Base-by-base conservation (phyloP, 2,888 invertebrate genomes). In the Tetragonula carbonaria region DNA sequence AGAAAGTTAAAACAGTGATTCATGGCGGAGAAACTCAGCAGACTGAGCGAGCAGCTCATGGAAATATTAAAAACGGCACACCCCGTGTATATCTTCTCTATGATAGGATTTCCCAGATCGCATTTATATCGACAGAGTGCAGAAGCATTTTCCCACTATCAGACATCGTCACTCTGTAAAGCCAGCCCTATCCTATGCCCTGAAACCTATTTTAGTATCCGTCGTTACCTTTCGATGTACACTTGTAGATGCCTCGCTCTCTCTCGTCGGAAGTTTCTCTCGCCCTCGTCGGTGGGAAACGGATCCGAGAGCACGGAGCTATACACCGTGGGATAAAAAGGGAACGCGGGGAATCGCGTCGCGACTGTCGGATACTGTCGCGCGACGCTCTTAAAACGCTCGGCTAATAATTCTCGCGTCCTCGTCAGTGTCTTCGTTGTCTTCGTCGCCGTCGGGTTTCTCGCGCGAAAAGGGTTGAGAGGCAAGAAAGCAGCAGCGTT, bases 401-500 rank as follows among this genome's bases (percentile, higher is more conserved):
- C 80, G 82, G 74, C 71, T 88, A 84, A 88, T 88, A 85, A 88
- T 68, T 84, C 82, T 80, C 45, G 62, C 16, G 38, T 62, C 62
- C 53, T 63, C 74, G 80, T 45, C 45, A 8, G 8, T 8, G 8
- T 45, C 8, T 1, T 8, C 8, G 45, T 45, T 45, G 45, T 45
- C 45, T 11, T 45, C 45, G 62, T 23, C 8, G 23, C 73, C 74
- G 65, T 11, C 72, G 72, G 21, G n/a, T 23, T 62, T 65, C 63
- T 71, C 51, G 65, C 45, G 38, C 62, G 74, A 53, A 66, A 72
- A 73, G 55, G 66, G 68, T 18, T 33, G 51, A 62, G 51, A 62
- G 23, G 33, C 68, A 62, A 62, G 55, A 11, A 74, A 70, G 53
- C 45, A 8, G 45, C 45, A 62, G 55, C 59, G 33, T 33, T 38